Conservation (phyloP, 2,888 invertebrate genomes). For the Drepanosiphum platanoidis region DNA sequence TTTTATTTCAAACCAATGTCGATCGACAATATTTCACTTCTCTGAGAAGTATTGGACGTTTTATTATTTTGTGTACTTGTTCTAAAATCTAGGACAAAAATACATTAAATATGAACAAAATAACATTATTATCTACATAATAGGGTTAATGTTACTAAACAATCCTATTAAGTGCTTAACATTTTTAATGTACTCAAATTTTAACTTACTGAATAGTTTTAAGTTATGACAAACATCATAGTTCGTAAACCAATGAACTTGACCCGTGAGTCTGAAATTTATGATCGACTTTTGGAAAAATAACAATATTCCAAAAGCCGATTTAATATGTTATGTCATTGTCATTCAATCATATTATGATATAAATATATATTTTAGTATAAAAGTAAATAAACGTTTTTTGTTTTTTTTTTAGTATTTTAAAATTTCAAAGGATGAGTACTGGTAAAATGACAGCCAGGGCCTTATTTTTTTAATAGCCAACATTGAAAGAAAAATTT, state of each 20-base stretch:
- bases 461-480: slow-evolving; percentile 39
- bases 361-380: background rate
- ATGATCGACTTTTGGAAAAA: slow-evolving; percentile 47
- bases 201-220: slow-evolving; percentile 58
- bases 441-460: slow-evolving; percentile 38
- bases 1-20: slow-evolving; percentile 9
- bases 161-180: slow-evolving; percentile 48
- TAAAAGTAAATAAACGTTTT: background rate
- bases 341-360: slow-evolving; percentile 55
- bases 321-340: slow-evolving; percentile 42
- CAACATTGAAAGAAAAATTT: slow-evolving; percentile 51
- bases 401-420: background rate
- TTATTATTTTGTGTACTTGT: slow-evolving; percentile 60
- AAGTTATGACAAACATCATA: slow-evolving; percentile 55
- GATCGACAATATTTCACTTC: slow-evolving; percentile 42
- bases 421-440: slow-evolving; percentile 23
- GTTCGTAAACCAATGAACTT: slow-evolving; percentile 37
- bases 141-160: slow-evolving; percentile 39
- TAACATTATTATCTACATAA: slow-evolving; percentile 34
- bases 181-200: slow-evolving; percentile 57
- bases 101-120: slow-evolving; percentile 51
- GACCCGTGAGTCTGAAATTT: slow-evolving; percentile 54
- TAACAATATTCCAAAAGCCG: slow-evolving; percentile 47
- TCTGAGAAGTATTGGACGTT: slow-evolving; percentile 50
- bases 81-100: slow-evolving; percentile 58